phyloP scores from a whole-genome alignment of 2,888 invertebrate genomes.

The Catocala nupta region DNA sequence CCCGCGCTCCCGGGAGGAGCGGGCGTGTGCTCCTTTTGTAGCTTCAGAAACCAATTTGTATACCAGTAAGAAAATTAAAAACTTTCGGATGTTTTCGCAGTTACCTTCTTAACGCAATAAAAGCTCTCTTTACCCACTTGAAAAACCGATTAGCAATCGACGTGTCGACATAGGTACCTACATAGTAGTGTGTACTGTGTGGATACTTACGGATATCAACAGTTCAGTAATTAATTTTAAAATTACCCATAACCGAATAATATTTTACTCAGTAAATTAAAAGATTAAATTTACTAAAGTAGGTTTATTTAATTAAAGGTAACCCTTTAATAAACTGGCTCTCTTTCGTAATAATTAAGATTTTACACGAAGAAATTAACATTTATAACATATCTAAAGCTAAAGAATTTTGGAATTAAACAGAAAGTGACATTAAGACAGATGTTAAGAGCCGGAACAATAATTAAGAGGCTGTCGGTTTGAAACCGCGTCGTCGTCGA shows the following conservation, averaged over 20 bases:
- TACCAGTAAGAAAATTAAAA: conserved; percentile 83
- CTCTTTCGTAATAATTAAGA: conserved; percentile 48
- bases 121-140: conserved; percentile 57
- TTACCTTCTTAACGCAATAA: conserved; percentile 66
- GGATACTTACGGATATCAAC: conserved; percentile 8
- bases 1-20: conserved; percentile 61
- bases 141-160: conserved; percentile 36
- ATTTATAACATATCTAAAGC: conserved; percentile 65
- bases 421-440: conserved; percentile 84
- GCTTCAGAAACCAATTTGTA: conserved; percentile 83
- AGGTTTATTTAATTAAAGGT: conserved; percentile 32
- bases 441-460: conserved; percentile 85
- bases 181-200: neutral
- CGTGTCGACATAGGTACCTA: conserved; percentile 14
- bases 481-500: conserved; percentile 81
- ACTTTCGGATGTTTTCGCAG: conserved; percentile 70
- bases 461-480: conserved; percentile 86
- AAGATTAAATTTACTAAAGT: conserved; percentile 6
- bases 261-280: conserved; percentile 12
- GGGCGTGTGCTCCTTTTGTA: conserved; percentile 78
- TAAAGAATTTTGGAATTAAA: conserved; percentile 80
- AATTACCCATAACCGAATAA: conserved; percentile 15
- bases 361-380: conserved; percentile 64
- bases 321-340: conserved; percentile 27
- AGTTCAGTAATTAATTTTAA: conserved; percentile 33